phyloP scores from a whole-genome alignment of 2,113 vertebrate genomes.

The Gorsachius goisagi region DNA sequence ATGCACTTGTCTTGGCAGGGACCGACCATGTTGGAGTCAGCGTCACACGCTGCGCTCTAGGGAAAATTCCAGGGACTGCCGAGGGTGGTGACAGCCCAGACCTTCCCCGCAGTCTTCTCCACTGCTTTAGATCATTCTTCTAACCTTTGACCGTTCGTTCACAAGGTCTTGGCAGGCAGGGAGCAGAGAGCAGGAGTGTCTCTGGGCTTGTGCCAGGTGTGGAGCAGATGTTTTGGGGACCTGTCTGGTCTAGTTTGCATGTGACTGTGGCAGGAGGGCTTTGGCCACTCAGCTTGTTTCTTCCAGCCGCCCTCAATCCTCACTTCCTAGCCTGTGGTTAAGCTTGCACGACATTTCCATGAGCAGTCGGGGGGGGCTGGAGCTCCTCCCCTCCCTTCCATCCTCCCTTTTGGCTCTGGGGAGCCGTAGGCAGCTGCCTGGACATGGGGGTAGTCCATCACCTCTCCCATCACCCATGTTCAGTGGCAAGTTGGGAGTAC shows the following conservation, averaged over 20 bases:
- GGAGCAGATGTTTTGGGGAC: constrained; percentile 14
- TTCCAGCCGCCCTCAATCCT: not conserved
- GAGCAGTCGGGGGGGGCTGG: not conserved
- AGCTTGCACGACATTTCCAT: rapidly evolving
- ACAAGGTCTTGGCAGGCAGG: not conserved
- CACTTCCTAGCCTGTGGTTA: not conserved
- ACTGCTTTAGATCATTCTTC: rapidly evolving
- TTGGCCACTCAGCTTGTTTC: not conserved
- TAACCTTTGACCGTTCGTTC: not conserved
- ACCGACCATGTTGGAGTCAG: rapidly evolving
- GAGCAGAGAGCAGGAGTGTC: not conserved
- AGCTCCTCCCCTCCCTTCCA: not conserved
- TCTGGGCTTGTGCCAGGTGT: not conserved
- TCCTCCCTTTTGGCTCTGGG: not conserved
- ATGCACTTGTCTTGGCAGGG: not conserved
- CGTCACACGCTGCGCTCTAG: rapidly evolving
- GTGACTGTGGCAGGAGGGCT: not conserved
- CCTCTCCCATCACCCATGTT: not conserved
- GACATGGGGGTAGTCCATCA: not conserved
- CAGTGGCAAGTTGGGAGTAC: not conserved
- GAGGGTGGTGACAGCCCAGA: not conserved
- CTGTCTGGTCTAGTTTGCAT: not conserved
- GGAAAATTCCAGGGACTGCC: not conserved
- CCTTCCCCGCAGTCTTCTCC: not conserved
- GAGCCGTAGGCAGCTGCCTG: not conserved